Conservation (phyloP, 2,888 invertebrate genomes). For the Cyaniris semiargus region DNA sequence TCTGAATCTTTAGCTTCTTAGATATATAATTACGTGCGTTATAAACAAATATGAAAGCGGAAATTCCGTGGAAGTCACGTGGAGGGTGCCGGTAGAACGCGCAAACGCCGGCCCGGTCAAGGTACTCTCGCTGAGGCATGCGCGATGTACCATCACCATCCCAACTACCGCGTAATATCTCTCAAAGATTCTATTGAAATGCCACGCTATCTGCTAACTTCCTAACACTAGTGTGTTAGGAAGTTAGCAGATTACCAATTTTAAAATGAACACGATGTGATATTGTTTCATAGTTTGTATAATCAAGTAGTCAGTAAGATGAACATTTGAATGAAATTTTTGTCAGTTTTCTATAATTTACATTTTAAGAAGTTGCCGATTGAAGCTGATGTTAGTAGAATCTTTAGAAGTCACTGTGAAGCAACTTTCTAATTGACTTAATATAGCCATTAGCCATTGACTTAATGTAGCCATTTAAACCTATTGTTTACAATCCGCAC, state of each 20-base stretch:
- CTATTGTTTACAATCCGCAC: background rate
- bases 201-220: background rate
- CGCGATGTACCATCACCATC: background rate
- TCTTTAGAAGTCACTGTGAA: no score
- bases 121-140: constrained; percentile 59
- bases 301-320: no score
- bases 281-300: background rate
- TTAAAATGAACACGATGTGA: background rate
- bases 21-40: background rate
- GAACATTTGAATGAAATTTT: no score
- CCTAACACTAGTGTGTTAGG: background rate
- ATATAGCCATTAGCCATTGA: background rate
- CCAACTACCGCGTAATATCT: background rate
- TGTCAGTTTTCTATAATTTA: no score
- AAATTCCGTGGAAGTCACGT: constrained; percentile 57
- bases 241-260: background rate
- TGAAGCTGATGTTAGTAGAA: no score
- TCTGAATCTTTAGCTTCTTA: background rate
- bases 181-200: background rate
- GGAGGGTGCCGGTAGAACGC: constrained; percentile 50
- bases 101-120: constrained; percentile 64
- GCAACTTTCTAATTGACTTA: no score
- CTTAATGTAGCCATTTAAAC: background rate
- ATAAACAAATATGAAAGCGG: constrained; percentile 49
- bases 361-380: no score